Percentiles rank a stretch among this genome's conserved stretches.
These are phyloP conservation scores for Ailurus styani DNA, from an alignment of 2,113 vertebrate species.

Conservation along the genomic window DNA sequence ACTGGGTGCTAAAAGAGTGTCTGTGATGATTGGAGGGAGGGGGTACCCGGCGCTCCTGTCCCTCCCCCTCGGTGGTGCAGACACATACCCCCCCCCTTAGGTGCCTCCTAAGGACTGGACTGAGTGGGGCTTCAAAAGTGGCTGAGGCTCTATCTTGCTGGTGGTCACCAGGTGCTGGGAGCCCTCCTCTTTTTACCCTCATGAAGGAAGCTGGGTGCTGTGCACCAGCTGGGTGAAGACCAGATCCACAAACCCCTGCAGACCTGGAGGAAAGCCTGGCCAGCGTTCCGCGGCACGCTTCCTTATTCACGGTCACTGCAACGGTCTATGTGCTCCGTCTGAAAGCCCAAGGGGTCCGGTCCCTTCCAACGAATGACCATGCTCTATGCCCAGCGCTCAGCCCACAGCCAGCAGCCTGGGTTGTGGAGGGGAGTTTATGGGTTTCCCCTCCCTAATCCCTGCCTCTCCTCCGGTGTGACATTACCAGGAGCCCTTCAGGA, in stretches of 20 bases:
- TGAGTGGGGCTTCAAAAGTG: not conserved
- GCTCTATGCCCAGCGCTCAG: not conserved
- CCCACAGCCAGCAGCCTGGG: no score
- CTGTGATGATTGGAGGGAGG: not conserved
- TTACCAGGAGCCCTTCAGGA: not conserved
- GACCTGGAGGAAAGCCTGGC: accelerated
- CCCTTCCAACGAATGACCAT: not conserved
- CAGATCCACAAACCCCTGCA: not conserved
- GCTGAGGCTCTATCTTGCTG: not conserved
- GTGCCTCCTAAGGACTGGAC: not conserved
- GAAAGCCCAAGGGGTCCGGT: not conserved
- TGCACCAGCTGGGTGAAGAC: not conserved
- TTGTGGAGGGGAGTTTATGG: not conserved
- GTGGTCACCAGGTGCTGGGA: not conserved
- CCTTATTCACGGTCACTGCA: not conserved
- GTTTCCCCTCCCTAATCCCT: not conserved
- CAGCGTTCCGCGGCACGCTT: accelerated
- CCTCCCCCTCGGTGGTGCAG: not conserved
- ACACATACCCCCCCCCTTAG: not conserved
- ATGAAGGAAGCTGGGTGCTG: not conserved
- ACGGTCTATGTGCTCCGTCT: no score
- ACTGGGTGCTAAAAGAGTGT: conserved; percentile 87
- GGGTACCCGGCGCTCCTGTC: not conserved
- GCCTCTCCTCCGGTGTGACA: not conserved
- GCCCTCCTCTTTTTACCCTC: not conserved